phyloP scores from a whole-genome alignment of 2,797 vertebrate species.

The Odontamblyopus lacepedii region DNA sequence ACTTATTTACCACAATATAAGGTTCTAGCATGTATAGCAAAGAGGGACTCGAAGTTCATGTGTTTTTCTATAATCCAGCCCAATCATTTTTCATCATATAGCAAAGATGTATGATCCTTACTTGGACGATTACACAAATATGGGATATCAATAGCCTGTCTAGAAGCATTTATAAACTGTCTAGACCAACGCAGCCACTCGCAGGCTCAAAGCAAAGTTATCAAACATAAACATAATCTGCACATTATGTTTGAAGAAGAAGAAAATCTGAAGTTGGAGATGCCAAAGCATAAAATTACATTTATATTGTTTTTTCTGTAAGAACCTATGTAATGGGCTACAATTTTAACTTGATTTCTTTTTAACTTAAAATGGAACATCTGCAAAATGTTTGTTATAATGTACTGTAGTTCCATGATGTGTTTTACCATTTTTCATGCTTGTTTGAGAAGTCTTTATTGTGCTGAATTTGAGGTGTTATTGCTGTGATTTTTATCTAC shows the following conservation, averaged over 20 bases:
- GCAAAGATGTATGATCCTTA: not conserved
- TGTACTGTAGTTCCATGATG: too few species aligned
- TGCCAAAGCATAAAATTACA: not conserved
- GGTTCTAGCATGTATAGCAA: not conserved
- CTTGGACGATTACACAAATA: not conserved
- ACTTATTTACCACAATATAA: not conserved
- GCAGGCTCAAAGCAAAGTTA: not conserved
- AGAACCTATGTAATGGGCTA: not conserved
- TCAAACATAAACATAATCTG: not conserved
- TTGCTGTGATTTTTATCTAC: too few species aligned
- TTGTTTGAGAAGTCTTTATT: too few species aligned
- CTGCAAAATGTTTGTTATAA: too few species aligned
- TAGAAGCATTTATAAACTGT: constrained; percentile 1
- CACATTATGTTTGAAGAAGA: not conserved
- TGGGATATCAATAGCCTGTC: not conserved
- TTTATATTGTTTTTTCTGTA: not conserved
- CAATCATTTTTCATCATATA: not conserved
- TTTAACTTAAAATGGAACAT: too few species aligned
- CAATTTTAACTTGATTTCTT: too few species aligned
- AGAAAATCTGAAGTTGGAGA: not conserved
- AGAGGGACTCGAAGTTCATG: not conserved
- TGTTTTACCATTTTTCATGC: too few species aligned
- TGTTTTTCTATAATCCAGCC: not conserved
- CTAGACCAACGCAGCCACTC: not conserved
- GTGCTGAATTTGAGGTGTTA: too few species aligned